Base-by-base conservation (phyloP, 2,888 invertebrate genomes). In the Agrochola circellaris region DNA sequence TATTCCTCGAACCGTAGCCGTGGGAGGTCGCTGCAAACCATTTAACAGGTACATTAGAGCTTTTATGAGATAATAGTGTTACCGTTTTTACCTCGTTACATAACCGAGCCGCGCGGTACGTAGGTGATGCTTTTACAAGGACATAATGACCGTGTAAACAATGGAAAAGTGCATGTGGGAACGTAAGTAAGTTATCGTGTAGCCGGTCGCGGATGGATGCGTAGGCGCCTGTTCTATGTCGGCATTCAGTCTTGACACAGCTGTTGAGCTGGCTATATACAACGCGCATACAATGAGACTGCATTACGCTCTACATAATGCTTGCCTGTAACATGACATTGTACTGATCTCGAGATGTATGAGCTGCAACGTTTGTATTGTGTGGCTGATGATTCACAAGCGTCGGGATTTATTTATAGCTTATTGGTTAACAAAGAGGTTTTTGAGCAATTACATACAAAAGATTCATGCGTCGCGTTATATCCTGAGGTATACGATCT, bases 141-240 rank as follows among this genome's bases (percentile, higher is more conserved):
- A 82, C 84, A 81, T 78, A 87, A 82, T 81, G 82, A 81, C 75
- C 77, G 73, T 82, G 79, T 84, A 88, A 90, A 91, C 92, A 92
- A 91, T 91, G 87, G 89, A 87, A 84, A 88, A 85, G 88, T 89
- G 85, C 88, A 90, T 90, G 92, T 91, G 91, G 89, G 90, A 91
- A 91, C 87, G 77, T 84, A 85, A 87, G 82, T 88, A 88, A 84
- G 85, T 83, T 83, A 88, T 86, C 85, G 87, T 85, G 86, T 87
- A 84, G 75, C 60, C 79, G 75, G 90, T 91, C 90, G 88, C 89
- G 90, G 89, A 87, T 85, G 89, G 87, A 82, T 92, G 93, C 94
- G 93, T 92, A 90, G 92, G 93, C 91, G 92, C 91, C 80, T 69
- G 73, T 34, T 74, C 17, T 48, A 66, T 75, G 73, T 51, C 73